Evolutionary conservation across 2,888 invertebrate species (phyloP), one percentile per base, ranked within the genome.

Genomic region (Coelinius sp.): DNA sequence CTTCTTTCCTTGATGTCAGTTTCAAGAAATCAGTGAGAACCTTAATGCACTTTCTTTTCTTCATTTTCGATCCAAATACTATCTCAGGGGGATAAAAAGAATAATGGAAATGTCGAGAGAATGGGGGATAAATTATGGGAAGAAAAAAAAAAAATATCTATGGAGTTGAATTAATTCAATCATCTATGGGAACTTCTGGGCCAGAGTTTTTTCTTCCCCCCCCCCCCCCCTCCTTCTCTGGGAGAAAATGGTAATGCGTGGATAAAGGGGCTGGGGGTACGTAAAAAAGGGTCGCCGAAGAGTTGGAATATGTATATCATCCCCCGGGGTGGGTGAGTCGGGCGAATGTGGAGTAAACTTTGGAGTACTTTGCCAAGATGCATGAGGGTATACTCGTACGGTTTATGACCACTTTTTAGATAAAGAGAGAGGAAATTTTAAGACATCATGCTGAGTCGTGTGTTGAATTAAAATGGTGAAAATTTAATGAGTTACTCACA

Each of bases 361-460:
- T 65, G 27, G 22, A 65, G 56, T 65, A 41, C 56, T 70, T 65
- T 56, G 70, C 65, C 70, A 70, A 70, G 65, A 70, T 27, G 31
- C 59, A 31, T 31, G 31, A 59, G 59, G 31, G 59, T 59, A 35
- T 31, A 14, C 31, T 35, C 8, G 27, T 8, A 31, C 27, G 20
- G 59, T 59, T 59, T 59, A 59, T 59, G 59, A 14, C 8, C 27
- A 25, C 14, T 31, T 59, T 35, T 59, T 59, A 20, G 17, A 3
- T 31, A 12, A 6, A 5, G 35, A 17, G 17, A 59, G 31, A 20
- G 59, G 27, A 31, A 59, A 59, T 59, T 59, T 59, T 1, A 20
- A 14, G 31, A 31, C 24, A 53, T 25, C 25, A 22, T 25, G 53
- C 31, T 56, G 31, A 31, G 10, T 17, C n/a, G 17, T n/a, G 20